Conservation (phyloP, 2,113 vertebrate genomes). For the Stictonetta naevosa region DNA sequence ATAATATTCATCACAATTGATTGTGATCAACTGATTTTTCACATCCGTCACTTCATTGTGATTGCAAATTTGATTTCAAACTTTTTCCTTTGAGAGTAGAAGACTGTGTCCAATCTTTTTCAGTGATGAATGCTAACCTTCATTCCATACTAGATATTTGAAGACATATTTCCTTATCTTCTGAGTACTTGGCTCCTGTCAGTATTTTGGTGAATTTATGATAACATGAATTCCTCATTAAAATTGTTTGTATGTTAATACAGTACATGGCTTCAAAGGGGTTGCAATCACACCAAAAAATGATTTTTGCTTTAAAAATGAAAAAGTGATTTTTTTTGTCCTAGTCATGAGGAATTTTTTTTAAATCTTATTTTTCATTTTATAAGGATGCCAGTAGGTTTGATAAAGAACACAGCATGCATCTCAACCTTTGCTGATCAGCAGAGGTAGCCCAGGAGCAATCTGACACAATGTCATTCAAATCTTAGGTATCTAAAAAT, state of each 20-base stretch:
- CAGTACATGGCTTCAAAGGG: neutral
- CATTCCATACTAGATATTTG: neutral
- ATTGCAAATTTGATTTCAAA: neutral
- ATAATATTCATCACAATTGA: neutral
- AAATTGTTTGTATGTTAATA: neutral
- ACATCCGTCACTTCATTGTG: neutral
- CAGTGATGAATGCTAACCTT: neutral
- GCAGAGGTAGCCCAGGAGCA: neutral
- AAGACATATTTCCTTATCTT: neutral
- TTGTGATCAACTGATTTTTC: neutral
- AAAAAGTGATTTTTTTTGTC: neutral
- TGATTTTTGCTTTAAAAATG: neutral
- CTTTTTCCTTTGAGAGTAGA: neutral
- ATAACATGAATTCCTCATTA: neutral
- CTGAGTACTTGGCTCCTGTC: neutral
- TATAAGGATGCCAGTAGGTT: neutral
- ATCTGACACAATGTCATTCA: neutral
- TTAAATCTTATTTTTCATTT: neutral
- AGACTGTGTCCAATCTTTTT: neutral
- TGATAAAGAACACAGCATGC: neutral
- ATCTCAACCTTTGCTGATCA: neutral
- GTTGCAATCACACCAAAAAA: neutral
- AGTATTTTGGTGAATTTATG: neutral
- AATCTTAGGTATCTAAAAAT: neutral
- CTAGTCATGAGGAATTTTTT: neutral